phyloP scores from a whole-genome alignment of 2,888 invertebrate genomes.

The Criorhina ranunculi region DNA sequence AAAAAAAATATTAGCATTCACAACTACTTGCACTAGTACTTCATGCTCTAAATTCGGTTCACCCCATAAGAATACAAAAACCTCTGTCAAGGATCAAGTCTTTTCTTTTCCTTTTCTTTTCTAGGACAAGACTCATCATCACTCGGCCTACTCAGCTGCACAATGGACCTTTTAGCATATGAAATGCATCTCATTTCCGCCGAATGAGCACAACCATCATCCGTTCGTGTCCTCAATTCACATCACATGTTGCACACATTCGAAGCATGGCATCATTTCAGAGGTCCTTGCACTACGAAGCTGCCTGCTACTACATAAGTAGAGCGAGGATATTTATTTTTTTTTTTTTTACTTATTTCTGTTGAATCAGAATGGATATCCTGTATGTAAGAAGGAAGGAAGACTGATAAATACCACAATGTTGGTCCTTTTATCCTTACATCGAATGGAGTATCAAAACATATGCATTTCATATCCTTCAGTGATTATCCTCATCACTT shows the following conservation, averaged over 20 bases:
- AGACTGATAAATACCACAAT: not conserved
- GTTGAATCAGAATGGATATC: not conserved
- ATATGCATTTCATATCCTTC: not conserved
- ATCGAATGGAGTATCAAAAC: too few relatives aligned
- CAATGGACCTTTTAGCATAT: conserved; percentile 52
- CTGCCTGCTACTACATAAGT: conserved; percentile 44
- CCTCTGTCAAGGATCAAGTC: conserved; percentile 33
- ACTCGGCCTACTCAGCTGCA: conserved; percentile 54
- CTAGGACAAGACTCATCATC: conserved; percentile 21
- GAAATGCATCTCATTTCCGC: conserved; percentile 39
- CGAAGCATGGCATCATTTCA: conserved; percentile 51
- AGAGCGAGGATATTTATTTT: conserved; percentile 58
- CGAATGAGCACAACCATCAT: conserved; percentile 36
- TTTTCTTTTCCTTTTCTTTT: conserved; percentile 11
- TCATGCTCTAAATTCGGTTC: conserved; percentile 23
- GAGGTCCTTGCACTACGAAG: conserved; percentile 27
- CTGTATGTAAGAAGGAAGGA: not conserved
- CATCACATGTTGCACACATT: conserved; percentile 43
- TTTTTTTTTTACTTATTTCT: not conserved
- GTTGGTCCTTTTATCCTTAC: too few relatives aligned
- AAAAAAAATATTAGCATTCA: conserved; percentile 15
- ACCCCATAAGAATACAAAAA: not conserved
- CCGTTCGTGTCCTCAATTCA: conserved; percentile 66
- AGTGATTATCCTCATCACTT: not conserved
- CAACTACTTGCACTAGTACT: conserved; percentile 4